These are phyloP conservation scores for Drosophila pruinosa DNA, from an alignment of 1,140 invertebrate genomes.

Conservation along the genomic window DNA sequence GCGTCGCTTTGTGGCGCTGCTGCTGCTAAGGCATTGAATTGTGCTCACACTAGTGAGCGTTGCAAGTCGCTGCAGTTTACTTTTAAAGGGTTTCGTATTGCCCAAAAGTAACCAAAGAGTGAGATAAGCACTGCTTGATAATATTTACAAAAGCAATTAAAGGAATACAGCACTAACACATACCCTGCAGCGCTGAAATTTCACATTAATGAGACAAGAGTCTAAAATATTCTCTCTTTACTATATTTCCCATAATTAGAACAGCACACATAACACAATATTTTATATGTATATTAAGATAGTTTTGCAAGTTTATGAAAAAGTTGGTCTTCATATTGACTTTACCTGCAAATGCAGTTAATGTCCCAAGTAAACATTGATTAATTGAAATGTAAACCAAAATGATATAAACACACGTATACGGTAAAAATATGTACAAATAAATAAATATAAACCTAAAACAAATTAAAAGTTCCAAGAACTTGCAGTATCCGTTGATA, in stretches of 20 bases:
- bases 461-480: background rate
- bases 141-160: background rate
- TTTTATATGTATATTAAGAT: no score
- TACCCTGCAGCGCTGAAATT: no score
- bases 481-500: background rate
- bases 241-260: no score
- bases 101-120: background rate
- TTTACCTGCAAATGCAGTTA: no score
- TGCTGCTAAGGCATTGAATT: background rate
- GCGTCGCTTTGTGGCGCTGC: background rate
- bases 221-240: no score
- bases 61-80: background rate
- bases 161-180: background rate
- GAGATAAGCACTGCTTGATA: background rate
- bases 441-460: background rate
- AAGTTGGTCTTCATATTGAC: no score
- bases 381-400: no score
- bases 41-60: background rate
- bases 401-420: no score
- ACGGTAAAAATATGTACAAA: background rate
- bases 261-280: no score
- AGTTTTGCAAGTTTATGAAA: no score
- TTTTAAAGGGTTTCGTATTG: background rate
- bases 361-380: no score
- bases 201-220: no score